These are phyloP conservation scores for Atta colombica DNA, from an alignment of 1,140 invertebrate genomes.

Conservation along the genomic window DNA sequence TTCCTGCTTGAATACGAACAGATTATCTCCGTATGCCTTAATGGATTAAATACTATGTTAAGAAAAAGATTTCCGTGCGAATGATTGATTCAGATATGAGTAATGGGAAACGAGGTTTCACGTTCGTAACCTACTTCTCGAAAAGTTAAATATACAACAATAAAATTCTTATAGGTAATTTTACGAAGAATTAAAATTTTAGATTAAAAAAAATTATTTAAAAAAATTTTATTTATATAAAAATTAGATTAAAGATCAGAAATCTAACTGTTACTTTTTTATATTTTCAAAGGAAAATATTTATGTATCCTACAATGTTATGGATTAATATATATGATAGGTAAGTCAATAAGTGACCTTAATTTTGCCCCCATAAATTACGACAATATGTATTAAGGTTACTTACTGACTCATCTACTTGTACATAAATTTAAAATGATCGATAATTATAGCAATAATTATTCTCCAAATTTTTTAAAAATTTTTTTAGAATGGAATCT, in stretches of 20 bases:
- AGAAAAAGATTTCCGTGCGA: neutral
- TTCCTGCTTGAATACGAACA: neutral
- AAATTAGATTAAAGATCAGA: neutral
- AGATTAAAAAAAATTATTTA: neutral
- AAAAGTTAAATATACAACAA: slow-evolving; percentile 7
- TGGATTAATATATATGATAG: neutral
- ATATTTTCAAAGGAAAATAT: neutral
- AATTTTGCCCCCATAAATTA: too few relatives aligned
- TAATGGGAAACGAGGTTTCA: neutral
- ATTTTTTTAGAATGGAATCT: too few relatives aligned
- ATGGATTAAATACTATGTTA: neutral
- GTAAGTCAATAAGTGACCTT: too few relatives aligned
- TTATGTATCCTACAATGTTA: neutral
- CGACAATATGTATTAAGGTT: too few relatives aligned
- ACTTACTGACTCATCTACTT: too few relatives aligned
- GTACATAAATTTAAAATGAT: neutral
- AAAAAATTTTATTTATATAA: neutral
- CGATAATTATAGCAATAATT: neutral
- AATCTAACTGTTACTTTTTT: neutral
- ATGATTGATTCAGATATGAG: slow-evolving; percentile 20
- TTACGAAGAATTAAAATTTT: neutral
- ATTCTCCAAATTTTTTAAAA: too few relatives aligned
- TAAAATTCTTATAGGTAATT: neutral
- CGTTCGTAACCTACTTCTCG: slow-evolving; percentile 4
- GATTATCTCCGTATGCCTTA: neutral